phyloP scores from a whole-genome alignment of 2,888 invertebrate species.

The Papilio elwesi region DNA sequence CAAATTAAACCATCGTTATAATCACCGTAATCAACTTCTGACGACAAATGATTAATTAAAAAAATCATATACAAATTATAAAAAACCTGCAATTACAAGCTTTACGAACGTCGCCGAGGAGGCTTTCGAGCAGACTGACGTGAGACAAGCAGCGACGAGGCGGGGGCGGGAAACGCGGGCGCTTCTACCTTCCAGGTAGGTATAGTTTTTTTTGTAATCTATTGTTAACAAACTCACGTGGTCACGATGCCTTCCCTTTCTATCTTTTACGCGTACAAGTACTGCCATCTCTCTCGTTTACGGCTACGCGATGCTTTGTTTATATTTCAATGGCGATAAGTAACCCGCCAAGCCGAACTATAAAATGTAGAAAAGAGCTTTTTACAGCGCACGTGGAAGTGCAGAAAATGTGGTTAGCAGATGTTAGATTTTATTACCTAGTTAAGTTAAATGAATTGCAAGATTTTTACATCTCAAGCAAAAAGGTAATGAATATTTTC shows the following conservation, averaged over 20 bases:
- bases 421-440: conserved; percentile 47
- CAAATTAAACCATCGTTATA: conserved; percentile 52
- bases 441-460: not conserved
- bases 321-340: conserved; percentile 71
- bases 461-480: not conserved
- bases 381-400: conserved; percentile 55
- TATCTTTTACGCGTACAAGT: conserved; percentile 47
- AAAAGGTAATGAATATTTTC: not conserved
- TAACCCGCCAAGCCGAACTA: conserved; percentile 53
- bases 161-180: conserved; percentile 66
- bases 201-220: conserved; percentile 74
- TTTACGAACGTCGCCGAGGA: conserved; percentile 60
- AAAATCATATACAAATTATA: conserved; percentile 23
- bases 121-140: conserved; percentile 69
- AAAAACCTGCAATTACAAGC: conserved; percentile 42
- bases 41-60: conserved; percentile 19
- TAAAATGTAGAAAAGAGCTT: conserved; percentile 57
- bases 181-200: conserved; percentile 76
- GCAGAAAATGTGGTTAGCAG: conserved; percentile 58
- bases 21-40: conserved; percentile 37
- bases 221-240: conserved; percentile 81
- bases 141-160: conserved; percentile 55
- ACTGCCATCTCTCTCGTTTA: conserved; percentile 57
- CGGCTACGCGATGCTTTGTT: conserved; percentile 66
- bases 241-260: conserved; percentile 65